phyloP scores from a whole-genome alignment of 2,888 invertebrate species.

The Pseudoips prasinana region DNA sequence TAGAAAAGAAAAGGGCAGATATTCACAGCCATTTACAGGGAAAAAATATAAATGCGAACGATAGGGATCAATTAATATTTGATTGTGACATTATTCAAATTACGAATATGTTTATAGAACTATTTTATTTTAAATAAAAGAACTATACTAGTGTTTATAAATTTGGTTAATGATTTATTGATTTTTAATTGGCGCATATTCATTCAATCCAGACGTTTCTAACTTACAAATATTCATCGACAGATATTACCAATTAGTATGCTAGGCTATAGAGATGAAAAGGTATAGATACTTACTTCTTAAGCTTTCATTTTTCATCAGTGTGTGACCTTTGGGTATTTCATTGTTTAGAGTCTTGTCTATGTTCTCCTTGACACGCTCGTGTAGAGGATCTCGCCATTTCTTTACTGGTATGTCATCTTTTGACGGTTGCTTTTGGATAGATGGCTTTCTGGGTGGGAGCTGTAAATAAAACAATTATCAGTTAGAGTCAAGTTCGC shows the following conservation, averaged over 20 bases:
- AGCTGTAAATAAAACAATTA: conserved; percentile 55
- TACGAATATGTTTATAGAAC: too few species aligned
- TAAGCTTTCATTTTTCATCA: conserved; percentile 77
- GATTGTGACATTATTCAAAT: too few species aligned
- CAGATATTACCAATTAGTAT: too few species aligned
- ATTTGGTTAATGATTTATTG: too few species aligned
- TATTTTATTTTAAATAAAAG: too few species aligned
- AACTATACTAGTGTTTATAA: too few species aligned
- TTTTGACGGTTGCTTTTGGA: conserved; percentile 73
- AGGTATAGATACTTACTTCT: conserved; percentile 77
- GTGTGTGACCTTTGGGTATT: conserved; percentile 74
- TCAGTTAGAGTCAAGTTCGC: too few species aligned
- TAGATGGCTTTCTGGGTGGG: conserved; percentile 70
- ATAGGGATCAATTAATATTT: too few species aligned
- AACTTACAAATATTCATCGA: too few species aligned
- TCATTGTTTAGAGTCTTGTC: conserved; percentile 76
- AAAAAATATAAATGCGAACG: not conserved
- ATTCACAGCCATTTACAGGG: not conserved
- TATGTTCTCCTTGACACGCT: conserved; percentile 77
- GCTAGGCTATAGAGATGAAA: too few species aligned
- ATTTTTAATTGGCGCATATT: too few species aligned
- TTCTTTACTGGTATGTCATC: conserved; percentile 73
- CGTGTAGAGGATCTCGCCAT: conserved; percentile 77
- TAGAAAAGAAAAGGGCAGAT: not conserved
- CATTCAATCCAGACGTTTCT: too few species aligned